phyloP scores from a whole-genome alignment of 2,888 invertebrate species.

The Torymus aiolomorphi region DNA sequence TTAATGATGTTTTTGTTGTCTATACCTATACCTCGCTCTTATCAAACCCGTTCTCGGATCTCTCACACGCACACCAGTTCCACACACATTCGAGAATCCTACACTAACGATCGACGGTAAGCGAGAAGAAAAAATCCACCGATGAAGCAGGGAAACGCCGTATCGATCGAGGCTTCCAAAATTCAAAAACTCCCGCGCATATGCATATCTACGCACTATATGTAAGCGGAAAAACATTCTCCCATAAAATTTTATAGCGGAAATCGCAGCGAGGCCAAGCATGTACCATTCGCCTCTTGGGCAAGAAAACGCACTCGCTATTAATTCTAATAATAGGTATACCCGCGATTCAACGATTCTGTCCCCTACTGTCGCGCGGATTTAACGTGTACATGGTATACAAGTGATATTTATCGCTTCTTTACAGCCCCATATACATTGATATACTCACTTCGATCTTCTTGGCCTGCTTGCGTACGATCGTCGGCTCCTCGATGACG shows the following conservation, averaged over 20 bases:
- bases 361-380: no score
- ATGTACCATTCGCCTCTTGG: background rate
- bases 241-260: conserved; percentile 19
- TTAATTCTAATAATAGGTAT: conserved; percentile 21
- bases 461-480: conserved; percentile 63
- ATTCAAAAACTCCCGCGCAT: background rate
- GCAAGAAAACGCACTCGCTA: background rate
- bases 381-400: background rate
- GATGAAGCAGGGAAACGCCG: conserved; percentile 34
- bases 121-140: conserved; percentile 10
- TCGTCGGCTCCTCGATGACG: conserved; percentile 66
- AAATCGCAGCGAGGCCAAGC: background rate
- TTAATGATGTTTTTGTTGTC: no score
- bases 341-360: no score
- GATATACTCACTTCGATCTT: conserved; percentile 67
- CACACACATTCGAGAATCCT: no score
- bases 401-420: background rate
- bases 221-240: background rate
- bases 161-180: conserved; percentile 10
- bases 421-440: background rate
- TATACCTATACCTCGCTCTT: no score
- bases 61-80: no score
- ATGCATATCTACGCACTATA: background rate
- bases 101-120: conserved; percentile 15
- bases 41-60: no score